Conservation (phyloP, 1,140 invertebrate genomes). For the Galleria mellonella region DNA sequence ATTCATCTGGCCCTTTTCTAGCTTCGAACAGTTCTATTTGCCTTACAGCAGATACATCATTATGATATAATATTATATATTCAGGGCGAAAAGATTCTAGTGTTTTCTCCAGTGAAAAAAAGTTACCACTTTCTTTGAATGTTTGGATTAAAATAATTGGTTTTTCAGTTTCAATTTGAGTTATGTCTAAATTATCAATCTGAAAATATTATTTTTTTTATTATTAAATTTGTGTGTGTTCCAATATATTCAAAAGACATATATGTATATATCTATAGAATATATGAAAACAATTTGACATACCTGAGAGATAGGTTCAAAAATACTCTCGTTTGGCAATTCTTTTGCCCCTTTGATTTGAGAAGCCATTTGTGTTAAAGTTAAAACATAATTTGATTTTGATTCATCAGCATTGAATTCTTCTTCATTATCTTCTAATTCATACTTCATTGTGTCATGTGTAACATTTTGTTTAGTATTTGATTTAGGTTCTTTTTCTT, state of each 20-base stretch:
- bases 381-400: constrained; percentile 80
- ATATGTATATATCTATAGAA: neutral
- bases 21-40: constrained; percentile 91
- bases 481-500: no score
- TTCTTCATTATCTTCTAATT: constrained; percentile 35
- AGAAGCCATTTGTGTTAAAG: constrained; percentile 76
- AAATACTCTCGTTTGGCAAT: constrained; percentile 64
- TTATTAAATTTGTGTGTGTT: no score
- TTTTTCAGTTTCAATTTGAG: constrained; percentile 70
- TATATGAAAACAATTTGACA: constrained; percentile 8
- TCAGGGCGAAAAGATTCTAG: constrained; percentile 83
- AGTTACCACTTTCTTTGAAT: constrained; percentile 83
- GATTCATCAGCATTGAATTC: constrained; percentile 56
- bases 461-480: constrained; percentile 17
- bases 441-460: neutral
- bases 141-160: constrained; percentile 85
- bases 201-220: constrained; percentile 35
- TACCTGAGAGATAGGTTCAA: constrained; percentile 82
- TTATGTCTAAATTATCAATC: constrained; percentile 80
- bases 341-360: constrained; percentile 37
- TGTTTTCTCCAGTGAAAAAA: constrained; percentile 79
- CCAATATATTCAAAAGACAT: constrained; percentile 2
- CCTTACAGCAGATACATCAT: constrained; percentile 88
- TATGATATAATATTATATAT: constrained; percentile 94
- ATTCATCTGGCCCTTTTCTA: constrained; percentile 77